These are phyloP conservation scores for Rhodophaea formosa DNA, from an alignment of 2,888 invertebrate genomes.

Conservation along the genomic window DNA sequence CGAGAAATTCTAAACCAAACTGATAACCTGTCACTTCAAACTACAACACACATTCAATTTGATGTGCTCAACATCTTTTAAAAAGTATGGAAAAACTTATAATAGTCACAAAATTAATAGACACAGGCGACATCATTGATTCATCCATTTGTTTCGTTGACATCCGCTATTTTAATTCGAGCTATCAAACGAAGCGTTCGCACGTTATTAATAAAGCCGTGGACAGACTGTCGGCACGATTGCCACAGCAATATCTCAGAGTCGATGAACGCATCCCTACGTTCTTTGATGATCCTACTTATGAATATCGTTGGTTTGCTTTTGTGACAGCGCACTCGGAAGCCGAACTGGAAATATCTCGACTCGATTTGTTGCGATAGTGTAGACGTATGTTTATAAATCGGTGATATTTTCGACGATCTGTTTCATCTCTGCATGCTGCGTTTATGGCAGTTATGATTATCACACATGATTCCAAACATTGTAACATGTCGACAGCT, in stretches of 20 bases:
- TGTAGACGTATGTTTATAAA: slow-evolving; percentile 24
- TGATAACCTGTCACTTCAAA: too few relatives aligned
- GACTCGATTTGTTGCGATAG: slow-evolving; percentile 32
- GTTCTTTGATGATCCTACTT: slow-evolving; percentile 71
- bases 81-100: slow-evolving; percentile 9
- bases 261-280: slow-evolving; percentile 55
- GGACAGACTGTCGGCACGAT: slow-evolving; percentile 69
- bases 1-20: too few relatives aligned
- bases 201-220: slow-evolving; percentile 72
- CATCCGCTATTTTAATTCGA: slow-evolving; percentile 49
- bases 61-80: neutral
- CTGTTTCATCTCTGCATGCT: slow-evolving; percentile 3
- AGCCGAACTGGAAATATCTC: slow-evolving; percentile 34
- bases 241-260: slow-evolving; percentile 73
- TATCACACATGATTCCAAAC: neutral
- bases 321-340: slow-evolving; percentile 49
- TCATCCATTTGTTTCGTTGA: slow-evolving; percentile 35
- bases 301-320: slow-evolving; percentile 63
- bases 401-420: slow-evolving; percentile 2
- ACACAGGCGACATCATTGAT: slow-evolving; percentile 37
- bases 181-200: slow-evolving; percentile 61
- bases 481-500: neutral
- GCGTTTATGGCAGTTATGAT: slow-evolving; percentile 1
- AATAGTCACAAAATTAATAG: slow-evolving; percentile 24
- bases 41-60: too few relatives aligned